These are phyloP conservation scores for honey bee (Apis mellifera) DNA, from an alignment of 1,140 invertebrate genomes.

Conservation along the genomic window DNA sequence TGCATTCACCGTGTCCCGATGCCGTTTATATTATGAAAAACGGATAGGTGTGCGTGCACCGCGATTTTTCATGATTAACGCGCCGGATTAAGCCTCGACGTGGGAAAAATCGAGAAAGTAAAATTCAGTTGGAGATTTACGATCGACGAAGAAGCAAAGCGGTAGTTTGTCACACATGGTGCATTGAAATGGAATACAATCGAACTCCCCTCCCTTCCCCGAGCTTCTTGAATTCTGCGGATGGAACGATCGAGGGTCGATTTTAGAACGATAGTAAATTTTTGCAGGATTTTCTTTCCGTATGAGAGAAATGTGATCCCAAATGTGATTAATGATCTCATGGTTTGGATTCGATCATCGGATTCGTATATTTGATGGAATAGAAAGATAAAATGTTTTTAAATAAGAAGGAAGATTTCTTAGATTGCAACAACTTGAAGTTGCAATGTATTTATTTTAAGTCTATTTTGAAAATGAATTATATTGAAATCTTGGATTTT, in stretches of 20 bases:
- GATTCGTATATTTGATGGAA: not conserved
- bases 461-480: no score
- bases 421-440: no score
- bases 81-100: constrained; percentile 56
- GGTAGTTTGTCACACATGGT: constrained; percentile 51
- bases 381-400: no score
- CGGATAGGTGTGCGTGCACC: constrained; percentile 27
- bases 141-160: constrained; percentile 13
- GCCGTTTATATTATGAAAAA: constrained; percentile 21
- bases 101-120: constrained; percentile 55
- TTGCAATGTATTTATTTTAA: no score
- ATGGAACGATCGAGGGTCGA: not conserved
- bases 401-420: no score
- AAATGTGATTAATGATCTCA: not conserved
- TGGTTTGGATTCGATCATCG: no score
- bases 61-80: constrained; percentile 70
- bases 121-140: constrained; percentile 55
- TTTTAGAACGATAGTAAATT: not conserved
- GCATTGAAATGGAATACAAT: constrained; percentile 47
- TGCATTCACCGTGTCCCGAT: not conserved
- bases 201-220: not conserved
- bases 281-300: not conserved
- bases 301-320: not conserved
- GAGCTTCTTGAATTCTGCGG: constrained; percentile 34
- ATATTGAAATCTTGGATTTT: no score